Percentiles rank a stretch among this genome's conserved stretches.
phyloP scores from a whole-genome alignment of 2,888 invertebrate genomes.

The Lomographa bimaculata region DNA sequence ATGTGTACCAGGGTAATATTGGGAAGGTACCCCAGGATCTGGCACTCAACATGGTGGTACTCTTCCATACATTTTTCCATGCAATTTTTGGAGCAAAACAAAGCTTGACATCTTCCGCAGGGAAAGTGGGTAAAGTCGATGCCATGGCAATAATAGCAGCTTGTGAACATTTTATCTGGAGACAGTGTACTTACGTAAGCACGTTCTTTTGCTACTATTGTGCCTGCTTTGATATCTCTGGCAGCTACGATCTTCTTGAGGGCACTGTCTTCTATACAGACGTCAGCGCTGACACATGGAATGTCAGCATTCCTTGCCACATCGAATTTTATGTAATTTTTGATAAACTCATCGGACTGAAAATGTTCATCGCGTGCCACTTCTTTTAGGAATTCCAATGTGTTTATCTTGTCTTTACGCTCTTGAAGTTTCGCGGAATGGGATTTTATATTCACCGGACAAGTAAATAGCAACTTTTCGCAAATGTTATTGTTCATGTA shows the following conservation, averaged over 20 bases:
- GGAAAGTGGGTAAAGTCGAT: constrained; percentile 6
- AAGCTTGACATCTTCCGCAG: constrained; percentile 12
- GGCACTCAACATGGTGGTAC: constrained; percentile 23
- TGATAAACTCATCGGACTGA: background rate
- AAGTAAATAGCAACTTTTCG: background rate
- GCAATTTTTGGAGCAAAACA: constrained; percentile 18
- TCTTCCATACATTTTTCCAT: constrained; percentile 8
- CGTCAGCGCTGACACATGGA: constrained; percentile 16
- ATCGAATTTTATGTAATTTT: constrained; percentile 1
- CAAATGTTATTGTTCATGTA: constrained; percentile 2
- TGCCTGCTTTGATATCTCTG: constrained; percentile 13
- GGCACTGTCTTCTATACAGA: constrained; percentile 6
- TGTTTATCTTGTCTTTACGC: background rate
- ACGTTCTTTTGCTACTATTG: constrained; percentile 19
- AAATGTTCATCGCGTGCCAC: background rate
- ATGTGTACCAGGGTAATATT: too few species aligned
- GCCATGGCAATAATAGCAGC: constrained; percentile 20
- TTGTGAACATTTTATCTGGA: background rate
- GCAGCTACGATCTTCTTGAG: constrained; percentile 7
- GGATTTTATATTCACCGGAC: background rate
- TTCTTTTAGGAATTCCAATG: background rate
- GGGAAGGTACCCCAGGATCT: constrained; percentile 6
- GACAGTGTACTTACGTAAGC: constrained; percentile 13
- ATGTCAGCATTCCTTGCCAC: constrained; percentile 11
- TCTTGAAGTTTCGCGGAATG: constrained; percentile 5